Evolutionary conservation across 2,113 vertebrate species (phyloP).

Genomic region (Proteles cristata): DNA sequence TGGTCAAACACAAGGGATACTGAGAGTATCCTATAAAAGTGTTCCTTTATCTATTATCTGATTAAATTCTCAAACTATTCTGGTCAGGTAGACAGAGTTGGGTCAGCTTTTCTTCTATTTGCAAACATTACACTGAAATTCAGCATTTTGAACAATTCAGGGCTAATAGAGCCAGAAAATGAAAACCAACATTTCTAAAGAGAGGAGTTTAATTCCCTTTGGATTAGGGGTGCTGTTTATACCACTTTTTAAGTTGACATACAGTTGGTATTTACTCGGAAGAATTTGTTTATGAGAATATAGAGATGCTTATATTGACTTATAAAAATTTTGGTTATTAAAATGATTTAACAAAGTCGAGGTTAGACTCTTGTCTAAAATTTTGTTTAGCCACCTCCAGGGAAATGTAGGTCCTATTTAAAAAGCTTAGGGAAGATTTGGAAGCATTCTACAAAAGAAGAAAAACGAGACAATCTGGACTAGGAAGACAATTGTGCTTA

Average conservation of each 20-base stretch:
- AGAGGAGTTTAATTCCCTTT: background rate
- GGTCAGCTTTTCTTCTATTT: background rate
- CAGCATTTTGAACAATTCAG: background rate
- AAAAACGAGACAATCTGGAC: constrained; percentile 22
- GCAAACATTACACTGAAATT: background rate
- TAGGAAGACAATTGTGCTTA: constrained; percentile 31
- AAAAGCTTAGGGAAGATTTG: background rate
- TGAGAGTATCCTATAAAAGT: background rate
- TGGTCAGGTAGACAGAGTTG: background rate
- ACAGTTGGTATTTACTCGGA: constrained; percentile 31
- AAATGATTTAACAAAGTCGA: constrained; percentile 31
- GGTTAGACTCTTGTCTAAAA: constrained; percentile 10
- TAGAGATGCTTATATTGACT: constrained; percentile 25
- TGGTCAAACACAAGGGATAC: background rate
- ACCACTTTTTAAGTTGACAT: background rate
- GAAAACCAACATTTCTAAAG: background rate
- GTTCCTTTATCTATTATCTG: background rate
- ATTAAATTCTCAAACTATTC: background rate
- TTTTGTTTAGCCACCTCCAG: background rate
- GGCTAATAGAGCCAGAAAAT: background rate
- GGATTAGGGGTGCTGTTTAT: background rate
- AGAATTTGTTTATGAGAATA: constrained; percentile 50
- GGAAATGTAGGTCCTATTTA: constrained; percentile 32
- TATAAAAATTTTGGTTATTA: constrained; percentile 48
- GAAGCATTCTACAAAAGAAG: constrained; percentile 18